Evolutionary conservation across 2,888 invertebrate species (phyloP), one percentile per base, ranked within the genome.

Genomic region (Meghimatium bilineatum): DNA sequence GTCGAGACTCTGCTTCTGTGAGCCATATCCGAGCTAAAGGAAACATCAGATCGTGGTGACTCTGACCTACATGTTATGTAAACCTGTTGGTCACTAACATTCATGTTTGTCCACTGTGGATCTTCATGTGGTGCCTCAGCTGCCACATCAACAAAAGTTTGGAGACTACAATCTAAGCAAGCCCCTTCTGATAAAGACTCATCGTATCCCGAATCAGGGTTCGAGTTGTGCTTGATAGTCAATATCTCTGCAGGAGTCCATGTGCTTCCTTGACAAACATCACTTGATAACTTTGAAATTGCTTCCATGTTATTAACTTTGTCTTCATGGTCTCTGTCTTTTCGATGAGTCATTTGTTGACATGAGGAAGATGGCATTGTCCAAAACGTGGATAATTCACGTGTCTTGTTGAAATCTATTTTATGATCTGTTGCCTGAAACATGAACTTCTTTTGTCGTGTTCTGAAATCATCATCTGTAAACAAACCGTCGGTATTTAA

Each of bases 141-240:
- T 8, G n/a, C 8, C 0, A 38, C 38, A 0, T 34, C 29, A 56
- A 23, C 20, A 17, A 29, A 38, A 20, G 32, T 17, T 26, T 66
- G 49, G 17, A 66, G 1, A 49, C 29, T 44, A 23, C 34, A 10
- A 29, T 69, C 34, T 23, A 67, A n/a, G 29, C 52, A 14, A 3
- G 67, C 63, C 23, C 49, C 69, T 34, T 79, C 80, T 36, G 80
- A 80, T 32, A 80, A 0, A 1, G 71, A 80, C 52, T 80, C 80
- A 26, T 80, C 80, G 38, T 80, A 80, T 29, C 80, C 80, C 2
- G 80, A 80, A 29, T 80, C 80, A 10, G 56, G 80, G 38, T 80
- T 80, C 0, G 72, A 80, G n/a, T 26, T 69, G 26, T 67, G 26
- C 72, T 44, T 49, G 23, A 36, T 38, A 8, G 69, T 38, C 20